Evolutionary conservation across 2,888 invertebrate species (phyloP).

Genomic region (Lasioglossum oenotherae): DNA sequence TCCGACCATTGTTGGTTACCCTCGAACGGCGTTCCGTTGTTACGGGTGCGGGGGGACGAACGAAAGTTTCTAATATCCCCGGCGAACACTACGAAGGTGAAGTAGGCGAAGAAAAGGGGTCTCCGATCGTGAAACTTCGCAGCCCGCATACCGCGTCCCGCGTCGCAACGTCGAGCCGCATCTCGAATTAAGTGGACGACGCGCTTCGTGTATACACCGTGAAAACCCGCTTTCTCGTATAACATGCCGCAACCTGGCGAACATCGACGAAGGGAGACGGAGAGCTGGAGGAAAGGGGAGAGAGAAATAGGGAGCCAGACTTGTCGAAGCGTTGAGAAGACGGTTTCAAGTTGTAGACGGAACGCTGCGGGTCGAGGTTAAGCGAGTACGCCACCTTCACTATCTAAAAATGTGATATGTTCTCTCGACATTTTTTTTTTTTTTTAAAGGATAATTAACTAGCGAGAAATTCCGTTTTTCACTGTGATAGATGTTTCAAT

Average conservation of each 20-base stretch:
- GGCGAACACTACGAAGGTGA: not conserved
- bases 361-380: slow-evolving; percentile 30
- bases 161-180: not conserved
- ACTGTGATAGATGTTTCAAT: too few species aligned
- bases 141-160: slow-evolving; percentile 25
- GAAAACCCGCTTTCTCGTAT: not conserved
- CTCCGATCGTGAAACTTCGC: slow-evolving; percentile 50
- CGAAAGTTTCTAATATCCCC: slow-evolving; percentile 55
- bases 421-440: not conserved
- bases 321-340: slow-evolving; percentile 51
- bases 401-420: not conserved
- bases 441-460: not conserved
- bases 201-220: too few species aligned
- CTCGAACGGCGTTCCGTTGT: slow-evolving; percentile 27
- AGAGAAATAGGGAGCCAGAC: not conserved
- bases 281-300: not conserved
- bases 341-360: slow-evolving; percentile 31
- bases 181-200: slow-evolving; percentile 6
- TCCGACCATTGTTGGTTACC: slow-evolving; percentile 20
- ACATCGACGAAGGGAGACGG: not conserved
- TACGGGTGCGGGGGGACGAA: slow-evolving; percentile 35
- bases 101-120: not conserved
- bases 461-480: not conserved
- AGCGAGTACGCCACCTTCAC: not conserved
- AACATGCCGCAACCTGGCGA: not conserved